Conservation (phyloP, 1,140 invertebrate genomes). For the Paralvinella palmiformis region DNA sequence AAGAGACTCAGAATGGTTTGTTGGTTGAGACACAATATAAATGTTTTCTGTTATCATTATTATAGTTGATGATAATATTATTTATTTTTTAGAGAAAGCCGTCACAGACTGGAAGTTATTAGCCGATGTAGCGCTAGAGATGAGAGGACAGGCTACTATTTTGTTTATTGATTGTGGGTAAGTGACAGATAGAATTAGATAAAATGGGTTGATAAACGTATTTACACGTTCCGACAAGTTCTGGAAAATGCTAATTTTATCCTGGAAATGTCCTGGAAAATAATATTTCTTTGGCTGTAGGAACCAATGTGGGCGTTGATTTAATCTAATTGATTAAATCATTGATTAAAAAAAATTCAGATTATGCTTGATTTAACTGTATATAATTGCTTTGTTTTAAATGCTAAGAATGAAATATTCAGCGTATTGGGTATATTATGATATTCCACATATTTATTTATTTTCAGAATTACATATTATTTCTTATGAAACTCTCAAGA, state of each 20-base stretch:
- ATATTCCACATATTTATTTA: no score
- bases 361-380: no score
- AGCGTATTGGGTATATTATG: no score
- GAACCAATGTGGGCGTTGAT: background rate
- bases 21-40: no score
- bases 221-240: background rate
- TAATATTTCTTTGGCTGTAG: background rate
- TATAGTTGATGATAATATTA: no score
- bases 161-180: conserved; percentile 46
- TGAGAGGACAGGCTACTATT: conserved; percentile 42
- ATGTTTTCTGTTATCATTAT: no score
- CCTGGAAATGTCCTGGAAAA: background rate
- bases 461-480: no score
- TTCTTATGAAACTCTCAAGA: no score
- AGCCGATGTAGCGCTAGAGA: conserved; percentile 38
- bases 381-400: background rate
- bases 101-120: conserved; percentile 30
- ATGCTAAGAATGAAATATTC: no score
- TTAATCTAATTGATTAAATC: background rate
- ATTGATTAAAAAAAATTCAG: no score
- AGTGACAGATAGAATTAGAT: conserved; percentile 8
- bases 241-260: background rate
- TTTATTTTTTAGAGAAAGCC: conserved; percentile 32
- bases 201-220: background rate
- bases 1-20: no score